These are phyloP conservation scores for Scomberomorus guttatus DNA, from an alignment of 2,797 vertebrate genomes.

Conservation along the genomic window DNA sequence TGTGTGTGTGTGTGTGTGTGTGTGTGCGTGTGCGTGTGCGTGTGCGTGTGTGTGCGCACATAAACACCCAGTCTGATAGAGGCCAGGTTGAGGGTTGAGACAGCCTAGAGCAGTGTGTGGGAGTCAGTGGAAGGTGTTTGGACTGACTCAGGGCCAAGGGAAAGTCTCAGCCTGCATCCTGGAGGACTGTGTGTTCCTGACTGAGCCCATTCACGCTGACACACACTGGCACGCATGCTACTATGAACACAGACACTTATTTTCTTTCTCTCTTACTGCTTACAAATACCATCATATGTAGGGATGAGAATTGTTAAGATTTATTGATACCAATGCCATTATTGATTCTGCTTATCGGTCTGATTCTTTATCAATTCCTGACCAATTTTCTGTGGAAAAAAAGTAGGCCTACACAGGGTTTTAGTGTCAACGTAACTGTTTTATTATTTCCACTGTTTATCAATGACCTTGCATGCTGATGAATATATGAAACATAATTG, in stretches of 20 bases:
- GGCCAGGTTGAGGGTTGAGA: constrained; percentile 26
- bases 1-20: constrained; percentile 3
- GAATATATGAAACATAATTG: too few species aligned
- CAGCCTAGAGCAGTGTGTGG: constrained; percentile 47
- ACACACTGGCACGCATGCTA: constrained; percentile 15
- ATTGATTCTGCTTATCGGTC: too few species aligned
- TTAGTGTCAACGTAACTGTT: too few species aligned
- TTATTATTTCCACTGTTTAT: too few species aligned
- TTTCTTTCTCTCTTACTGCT: constrained; percentile 3
- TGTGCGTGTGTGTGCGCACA: neutral
- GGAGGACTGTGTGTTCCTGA: constrained; percentile 36
- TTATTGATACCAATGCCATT: too few species aligned
- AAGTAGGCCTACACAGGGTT: too few species aligned
- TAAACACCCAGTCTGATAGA: constrained; percentile 1
- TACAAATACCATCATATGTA: neutral
- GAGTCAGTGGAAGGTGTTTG: constrained; percentile 60
- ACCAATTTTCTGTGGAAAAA: too few species aligned
- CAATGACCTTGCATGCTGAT: too few species aligned
- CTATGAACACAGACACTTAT: constrained; percentile 15
- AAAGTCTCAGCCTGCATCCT: constrained; percentile 57
- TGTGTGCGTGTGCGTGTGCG: neutral
- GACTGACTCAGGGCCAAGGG: constrained; percentile 49
- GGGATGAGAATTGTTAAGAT: too few species aligned
- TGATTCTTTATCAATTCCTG: too few species aligned
- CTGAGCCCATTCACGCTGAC: constrained; percentile 42